These are phyloP conservation scores for Macrosoma leucophasiata DNA, from an alignment of 2,888 invertebrate genomes.

Conservation along the genomic window DNA sequence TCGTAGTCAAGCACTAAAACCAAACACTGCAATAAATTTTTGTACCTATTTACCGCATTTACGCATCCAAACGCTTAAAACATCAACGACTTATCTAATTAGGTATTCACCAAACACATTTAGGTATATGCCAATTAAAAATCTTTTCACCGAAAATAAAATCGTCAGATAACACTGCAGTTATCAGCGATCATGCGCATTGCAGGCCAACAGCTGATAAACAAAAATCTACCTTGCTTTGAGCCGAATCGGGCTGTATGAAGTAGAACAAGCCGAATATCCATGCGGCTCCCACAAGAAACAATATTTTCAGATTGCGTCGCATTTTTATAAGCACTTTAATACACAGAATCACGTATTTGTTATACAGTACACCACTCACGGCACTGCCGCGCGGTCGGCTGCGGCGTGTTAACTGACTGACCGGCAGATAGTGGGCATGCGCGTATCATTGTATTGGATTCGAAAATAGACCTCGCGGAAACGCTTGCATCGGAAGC, in stretches of 20 bases:
- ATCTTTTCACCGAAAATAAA: too few relatives aligned
- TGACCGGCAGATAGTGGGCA: slow-evolving; percentile 26
- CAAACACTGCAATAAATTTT: too few relatives aligned
- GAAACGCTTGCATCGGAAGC: too few relatives aligned
- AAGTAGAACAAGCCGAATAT: slow-evolving; percentile 65
- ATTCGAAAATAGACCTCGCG: too few relatives aligned
- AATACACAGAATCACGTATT: slow-evolving; percentile 25
- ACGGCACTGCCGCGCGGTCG: slow-evolving; percentile 68
- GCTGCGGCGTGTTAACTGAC: slow-evolving; percentile 58
- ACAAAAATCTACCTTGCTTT: slow-evolving; percentile 50
- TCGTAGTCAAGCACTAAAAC: too few relatives aligned
- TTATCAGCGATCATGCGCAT: slow-evolving; percentile 57
- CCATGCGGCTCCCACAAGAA: slow-evolving; percentile 60
- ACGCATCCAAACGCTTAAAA: too few relatives aligned
- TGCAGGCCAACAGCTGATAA: slow-evolving; percentile 41
- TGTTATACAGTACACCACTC: slow-evolving; percentile 31
- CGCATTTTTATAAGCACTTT: slow-evolving; percentile 43
- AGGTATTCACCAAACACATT: too few relatives aligned
- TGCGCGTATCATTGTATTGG: too few relatives aligned
- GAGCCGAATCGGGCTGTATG: slow-evolving; percentile 61
- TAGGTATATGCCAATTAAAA: too few relatives aligned
- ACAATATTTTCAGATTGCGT: slow-evolving; percentile 63
- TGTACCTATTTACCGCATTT: too few relatives aligned
- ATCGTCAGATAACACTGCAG: slow-evolving; percentile 31
- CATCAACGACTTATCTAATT: too few relatives aligned